Base-by-base conservation (phyloP, 2,113 vertebrate genomes). In the Cyprinodon brontotheroides region DNA sequence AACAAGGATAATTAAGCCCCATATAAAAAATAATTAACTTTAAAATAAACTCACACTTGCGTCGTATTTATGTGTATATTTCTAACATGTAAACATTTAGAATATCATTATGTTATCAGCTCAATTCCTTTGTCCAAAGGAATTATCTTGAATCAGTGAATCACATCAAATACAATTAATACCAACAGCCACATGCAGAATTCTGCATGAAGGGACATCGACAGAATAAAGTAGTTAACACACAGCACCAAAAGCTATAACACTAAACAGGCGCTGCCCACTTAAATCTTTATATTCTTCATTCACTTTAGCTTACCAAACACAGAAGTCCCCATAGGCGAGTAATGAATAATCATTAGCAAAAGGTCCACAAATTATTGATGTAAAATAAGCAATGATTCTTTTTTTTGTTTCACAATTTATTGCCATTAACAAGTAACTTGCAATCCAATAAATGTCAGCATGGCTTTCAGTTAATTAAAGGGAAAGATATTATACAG, bases 381-480 rank as follows among this genome's bases (percentile, higher is more conserved):
- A 93, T 92, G 90, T 93, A 95, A 96, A 96, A 94, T 87, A 95
- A 95, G 93, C 93, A 94, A 88, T 94, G 93, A 94, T 95, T 94
- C 89, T 94, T 94, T 94, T 94, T 95, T 94, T 94, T 92, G 91
- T 92, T 88, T 82, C 76, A 72, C 92, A 96, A 94, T 96, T 94
- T 92, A 86, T 94, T 94, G 94, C 93, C 93, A 96, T 98, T 98
- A 97, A 96, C 94, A 95, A 96, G 96, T 95, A 97, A 97, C 93
- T 96, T 95, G 95, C 92, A 94, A 96, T 96, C 96, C 95, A 98
- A 97, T 98, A 98, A 98, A 96, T 95, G 96, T 97, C 97, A 96
- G 95, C 94, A 96, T 96, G 93, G 94, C 96, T 97, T 98, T 97
- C 95, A 94, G 96, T 98, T 98, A 98, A 98, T 98, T 98, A 98